phyloP scores from a whole-genome alignment of 2,888 invertebrate species.

The Keiferia lycopersicella region DNA sequence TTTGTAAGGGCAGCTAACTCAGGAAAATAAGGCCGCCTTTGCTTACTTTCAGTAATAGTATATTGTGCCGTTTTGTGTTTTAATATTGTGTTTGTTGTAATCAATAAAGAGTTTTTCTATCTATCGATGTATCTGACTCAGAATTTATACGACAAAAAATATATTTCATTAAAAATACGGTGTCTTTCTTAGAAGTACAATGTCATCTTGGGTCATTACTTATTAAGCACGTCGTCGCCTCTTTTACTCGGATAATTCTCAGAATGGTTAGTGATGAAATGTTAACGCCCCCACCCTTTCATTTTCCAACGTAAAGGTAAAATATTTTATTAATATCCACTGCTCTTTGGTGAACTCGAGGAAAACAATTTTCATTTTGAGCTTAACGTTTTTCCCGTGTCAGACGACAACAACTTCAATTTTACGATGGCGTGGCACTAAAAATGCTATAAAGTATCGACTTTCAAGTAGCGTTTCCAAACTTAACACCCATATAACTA shows the following conservation, averaged over 20 bases:
- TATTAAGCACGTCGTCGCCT: background rate
- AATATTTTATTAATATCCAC: background rate
- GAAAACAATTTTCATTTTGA: background rate
- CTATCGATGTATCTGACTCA: too few species aligned
- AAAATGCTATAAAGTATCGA: slow-evolving; percentile 14
- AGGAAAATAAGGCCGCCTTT: too few species aligned
- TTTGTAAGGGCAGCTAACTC: too few species aligned
- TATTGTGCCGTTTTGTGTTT: too few species aligned
- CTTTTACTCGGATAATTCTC: background rate
- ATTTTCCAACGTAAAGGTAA: slow-evolving; percentile 1
- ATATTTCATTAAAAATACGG: background rate
- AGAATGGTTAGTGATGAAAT: slow-evolving; percentile 6
- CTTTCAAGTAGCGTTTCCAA: background rate
- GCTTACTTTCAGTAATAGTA: too few species aligned
- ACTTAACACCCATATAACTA: background rate
- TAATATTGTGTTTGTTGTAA: too few species aligned
- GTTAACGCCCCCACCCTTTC: slow-evolving; percentile 7
- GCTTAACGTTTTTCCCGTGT: background rate
- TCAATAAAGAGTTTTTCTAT: too few species aligned
- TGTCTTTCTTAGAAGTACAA: background rate
- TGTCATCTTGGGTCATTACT: slow-evolving; percentile 8
- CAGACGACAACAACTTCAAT: background rate
- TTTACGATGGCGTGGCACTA: slow-evolving; percentile 11
- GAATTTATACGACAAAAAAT: too few species aligned
- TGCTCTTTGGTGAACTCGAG: background rate